Base-by-base conservation (phyloP, 2,113 vertebrate genomes). In the Catharus minimus region DNA sequence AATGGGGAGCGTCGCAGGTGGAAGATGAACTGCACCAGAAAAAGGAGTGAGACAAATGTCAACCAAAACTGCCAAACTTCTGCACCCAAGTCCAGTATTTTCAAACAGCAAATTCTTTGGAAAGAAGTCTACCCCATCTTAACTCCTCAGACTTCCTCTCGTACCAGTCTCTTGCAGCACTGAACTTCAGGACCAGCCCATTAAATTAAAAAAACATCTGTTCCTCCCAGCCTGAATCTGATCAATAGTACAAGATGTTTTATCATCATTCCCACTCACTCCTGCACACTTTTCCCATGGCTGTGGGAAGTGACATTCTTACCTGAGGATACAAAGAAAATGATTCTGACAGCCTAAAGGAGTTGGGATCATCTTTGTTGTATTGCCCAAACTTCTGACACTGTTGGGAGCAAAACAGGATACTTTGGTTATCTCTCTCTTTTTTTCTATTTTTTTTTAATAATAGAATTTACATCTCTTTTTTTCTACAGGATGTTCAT, bases 351-450 rank as follows among this genome's bases (percentile, higher is more conserved):
- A 99, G 95, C 86, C 97, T 98, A 95, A 99, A 99, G 41, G 99
- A 99, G 36, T 97, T 97, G 2, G 99, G 98, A 94, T 99, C 99
- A 24, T 99, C 99, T 97, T 99, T 99, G 93, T 98, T 99, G 97
- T 99, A 99, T 62, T 99, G 99, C 83, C 99, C 99, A 93, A 99
- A 99, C 93, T 99, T 99, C 97, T 99, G 99, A 97, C 99, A 99
- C 99, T 99, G 96, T 95, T 93, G 73, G 89, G 91, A 92, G 65
- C 27, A 95, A 88, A 95, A 93, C 1, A 5, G 7, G 32, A 61
- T 56, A 58, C 27, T 83, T 33, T 8, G 15, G 11, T 95, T 82
- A 77, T 24, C 6, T 62, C 18, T 41, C 2, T 18, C 3, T 39
- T 39, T 20, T n/a, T 36, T 39, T 6, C 3, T 39, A 2, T 24